These are phyloP conservation scores for Ptilorrhoa leucosticta DNA, from an alignment of 2,113 vertebrate species.

Conservation along the genomic window DNA sequence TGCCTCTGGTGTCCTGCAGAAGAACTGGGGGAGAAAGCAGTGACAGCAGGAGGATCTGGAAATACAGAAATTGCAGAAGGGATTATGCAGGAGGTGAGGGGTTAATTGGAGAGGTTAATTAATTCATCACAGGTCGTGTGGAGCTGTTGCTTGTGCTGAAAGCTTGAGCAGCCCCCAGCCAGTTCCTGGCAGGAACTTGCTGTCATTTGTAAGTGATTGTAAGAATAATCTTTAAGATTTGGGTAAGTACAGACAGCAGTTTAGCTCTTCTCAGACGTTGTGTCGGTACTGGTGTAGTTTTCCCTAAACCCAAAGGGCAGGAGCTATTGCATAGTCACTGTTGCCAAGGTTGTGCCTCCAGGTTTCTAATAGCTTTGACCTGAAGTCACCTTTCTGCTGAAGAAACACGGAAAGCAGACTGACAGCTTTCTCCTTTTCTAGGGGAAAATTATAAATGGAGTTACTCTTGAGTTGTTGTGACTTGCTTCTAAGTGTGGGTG, in stretches of 20 bases:
- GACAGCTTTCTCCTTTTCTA: not conserved
- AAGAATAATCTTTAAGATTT: not conserved
- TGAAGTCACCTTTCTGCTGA: not conserved
- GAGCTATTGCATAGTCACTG: rapidly evolving
- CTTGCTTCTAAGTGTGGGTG: not conserved
- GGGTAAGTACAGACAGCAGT: not conserved
- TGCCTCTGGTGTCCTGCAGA: not conserved
- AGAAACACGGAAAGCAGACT: not conserved
- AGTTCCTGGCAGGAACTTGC: not conserved
- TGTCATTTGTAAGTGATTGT: not conserved
- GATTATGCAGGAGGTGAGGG: not conserved
- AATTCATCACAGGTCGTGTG: not conserved
- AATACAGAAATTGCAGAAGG: not conserved
- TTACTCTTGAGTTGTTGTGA: not conserved
- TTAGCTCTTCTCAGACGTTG: not conserved
- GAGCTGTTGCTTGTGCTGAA: not conserved
- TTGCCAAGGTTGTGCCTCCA: not conserved
- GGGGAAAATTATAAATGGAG: not conserved
- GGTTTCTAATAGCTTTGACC: not conserved
- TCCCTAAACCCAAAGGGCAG: not conserved
- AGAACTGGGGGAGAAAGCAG: not conserved
- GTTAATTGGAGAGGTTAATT: not conserved
- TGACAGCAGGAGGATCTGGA: not conserved
- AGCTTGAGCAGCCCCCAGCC: not conserved
- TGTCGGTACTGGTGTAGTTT: not conserved